phyloP scores from a whole-genome alignment of 1,140 invertebrate genomes.

The Pogonomyrmex barbatus region DNA sequence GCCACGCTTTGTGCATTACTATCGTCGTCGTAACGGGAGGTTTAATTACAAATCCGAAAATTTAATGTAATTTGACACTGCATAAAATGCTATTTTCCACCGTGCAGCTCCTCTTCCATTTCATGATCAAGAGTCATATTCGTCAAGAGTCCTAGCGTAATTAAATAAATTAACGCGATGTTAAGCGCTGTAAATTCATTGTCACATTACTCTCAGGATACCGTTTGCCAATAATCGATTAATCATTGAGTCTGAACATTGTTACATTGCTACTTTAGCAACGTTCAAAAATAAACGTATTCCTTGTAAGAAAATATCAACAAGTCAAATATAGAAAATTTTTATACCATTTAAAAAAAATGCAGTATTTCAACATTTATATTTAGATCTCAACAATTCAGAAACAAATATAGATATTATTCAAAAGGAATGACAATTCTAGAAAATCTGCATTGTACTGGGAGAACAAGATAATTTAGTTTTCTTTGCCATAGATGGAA shows the following conservation, averaged over 20 bases:
- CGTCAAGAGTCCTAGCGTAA: conserved; percentile 29
- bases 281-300: not conserved
- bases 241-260: not conserved
- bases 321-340: not conserved
- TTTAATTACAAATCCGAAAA: conserved; percentile 58
- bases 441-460: not conserved
- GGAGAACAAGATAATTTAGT: not conserved
- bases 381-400: not conserved
- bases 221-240: conserved; percentile 8
- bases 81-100: conserved; percentile 52
- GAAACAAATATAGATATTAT: not conserved
- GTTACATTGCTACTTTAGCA: conserved; percentile 18
- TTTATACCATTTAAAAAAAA: not conserved
- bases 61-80: conserved; percentile 63
- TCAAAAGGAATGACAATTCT: not conserved
- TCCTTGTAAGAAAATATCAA: not conserved
- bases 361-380: not conserved
- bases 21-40: conserved; percentile 36
- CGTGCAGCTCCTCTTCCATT: conserved; percentile 10
- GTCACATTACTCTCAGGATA: conserved; percentile 38
- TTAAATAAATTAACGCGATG: conserved; percentile 55
- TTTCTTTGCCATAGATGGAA: not conserved
- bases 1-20: conserved; percentile 52
- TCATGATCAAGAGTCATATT: not conserved
- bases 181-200: conserved; percentile 55